These are phyloP conservation scores for Melinopterus prodromus DNA, from an alignment of 2,888 invertebrate genomes.

Conservation along the genomic window DNA sequence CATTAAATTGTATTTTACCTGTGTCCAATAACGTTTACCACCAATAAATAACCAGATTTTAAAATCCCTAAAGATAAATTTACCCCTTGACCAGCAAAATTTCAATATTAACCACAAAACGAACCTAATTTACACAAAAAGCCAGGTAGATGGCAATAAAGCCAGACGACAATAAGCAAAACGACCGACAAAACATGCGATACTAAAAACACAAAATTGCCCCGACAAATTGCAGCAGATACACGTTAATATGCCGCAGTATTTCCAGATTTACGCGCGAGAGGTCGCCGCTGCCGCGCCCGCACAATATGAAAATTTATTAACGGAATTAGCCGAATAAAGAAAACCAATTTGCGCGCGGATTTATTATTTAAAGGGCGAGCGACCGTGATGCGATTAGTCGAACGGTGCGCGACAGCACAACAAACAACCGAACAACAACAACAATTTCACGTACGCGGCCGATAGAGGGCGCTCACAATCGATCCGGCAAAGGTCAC, in stretches of 20 bases:
- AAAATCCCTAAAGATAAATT: no score
- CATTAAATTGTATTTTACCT: no score
- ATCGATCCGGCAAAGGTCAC: background rate
- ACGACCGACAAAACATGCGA: background rate
- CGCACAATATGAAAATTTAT: conserved; percentile 4
- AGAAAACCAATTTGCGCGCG: conserved; percentile 4
- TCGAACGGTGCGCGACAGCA: background rate
- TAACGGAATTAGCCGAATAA: background rate
- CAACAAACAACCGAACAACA: background rate
- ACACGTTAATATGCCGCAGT: background rate
- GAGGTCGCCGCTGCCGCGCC: background rate
- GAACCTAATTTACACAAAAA: background rate
- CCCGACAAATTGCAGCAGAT: background rate
- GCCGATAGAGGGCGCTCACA: background rate
- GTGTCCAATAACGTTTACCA: no score
- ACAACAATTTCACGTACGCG: background rate
- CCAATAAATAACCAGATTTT: no score
- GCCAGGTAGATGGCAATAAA: background rate
- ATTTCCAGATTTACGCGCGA: background rate
- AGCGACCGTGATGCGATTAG: background rate
- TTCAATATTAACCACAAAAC: no score
- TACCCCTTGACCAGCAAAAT: no score
- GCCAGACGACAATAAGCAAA: background rate
- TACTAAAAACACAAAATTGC: background rate
- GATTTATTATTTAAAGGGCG: background rate